Evolutionary conservation across 1,140 invertebrate species (phyloP).

Genomic region (Mamestra configurata): DNA sequence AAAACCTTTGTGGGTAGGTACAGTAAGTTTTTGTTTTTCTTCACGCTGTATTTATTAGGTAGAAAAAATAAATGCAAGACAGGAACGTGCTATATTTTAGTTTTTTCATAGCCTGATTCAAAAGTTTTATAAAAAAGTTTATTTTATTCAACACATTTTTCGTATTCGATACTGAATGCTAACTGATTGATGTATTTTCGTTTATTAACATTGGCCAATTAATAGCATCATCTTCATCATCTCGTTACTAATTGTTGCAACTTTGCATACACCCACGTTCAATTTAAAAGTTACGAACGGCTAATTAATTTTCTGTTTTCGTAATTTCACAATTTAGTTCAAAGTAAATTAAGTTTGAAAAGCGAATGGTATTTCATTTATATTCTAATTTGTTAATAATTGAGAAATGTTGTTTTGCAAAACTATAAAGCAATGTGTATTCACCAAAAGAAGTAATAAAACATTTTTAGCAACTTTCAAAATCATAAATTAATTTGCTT

Average conservation of each 20-base stretch:
- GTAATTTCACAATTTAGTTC: background rate
- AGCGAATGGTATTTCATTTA: background rate
- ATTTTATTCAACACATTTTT: no score
- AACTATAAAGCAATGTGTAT: background rate
- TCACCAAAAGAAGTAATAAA: background rate
- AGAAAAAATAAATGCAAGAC: no score
- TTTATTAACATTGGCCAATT: slow-evolving; percentile 5
- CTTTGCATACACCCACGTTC: slow-evolving; percentile 27
- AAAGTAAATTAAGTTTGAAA: background rate
- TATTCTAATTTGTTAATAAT: background rate
- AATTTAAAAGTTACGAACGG: slow-evolving; percentile 18
- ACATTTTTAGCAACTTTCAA: no score
- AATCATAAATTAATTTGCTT: no score
- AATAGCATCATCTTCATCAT: background rate
- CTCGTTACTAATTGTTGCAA: slow-evolving; percentile 24
- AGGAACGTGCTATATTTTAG: no score
- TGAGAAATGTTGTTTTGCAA: background rate
- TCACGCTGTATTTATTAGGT: no score
- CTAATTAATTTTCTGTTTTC: slow-evolving; percentile 15
- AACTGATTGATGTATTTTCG: background rate
- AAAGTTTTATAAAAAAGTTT: no score
- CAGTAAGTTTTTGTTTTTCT: no score
- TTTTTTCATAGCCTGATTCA: no score
- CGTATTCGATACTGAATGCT: no score
- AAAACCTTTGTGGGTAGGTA: background rate